phyloP scores from a whole-genome alignment of 2,888 invertebrate genomes.

The Melieria crassipennis region DNA sequence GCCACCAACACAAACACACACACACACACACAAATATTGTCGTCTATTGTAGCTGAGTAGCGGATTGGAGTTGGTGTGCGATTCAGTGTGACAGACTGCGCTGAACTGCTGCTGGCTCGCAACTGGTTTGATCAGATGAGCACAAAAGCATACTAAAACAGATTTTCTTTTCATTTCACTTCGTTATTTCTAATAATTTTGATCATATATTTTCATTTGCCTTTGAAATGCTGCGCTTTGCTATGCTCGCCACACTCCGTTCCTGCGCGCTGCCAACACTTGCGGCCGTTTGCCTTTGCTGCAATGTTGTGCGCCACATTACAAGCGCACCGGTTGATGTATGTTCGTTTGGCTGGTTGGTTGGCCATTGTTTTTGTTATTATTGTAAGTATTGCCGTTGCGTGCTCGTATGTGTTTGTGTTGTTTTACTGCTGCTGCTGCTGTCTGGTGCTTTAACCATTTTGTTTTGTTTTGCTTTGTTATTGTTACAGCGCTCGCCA shows the following conservation, averaged over 20 bases:
- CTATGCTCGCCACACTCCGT: neutral
- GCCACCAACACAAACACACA: neutral
- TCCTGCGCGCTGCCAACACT: neutral
- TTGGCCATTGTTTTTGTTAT: neutral
- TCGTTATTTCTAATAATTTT: conserved; percentile 13
- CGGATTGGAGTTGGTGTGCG: too few species aligned
- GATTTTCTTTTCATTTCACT: conserved; percentile 12
- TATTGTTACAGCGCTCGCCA: too few species aligned
- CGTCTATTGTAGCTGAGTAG: too few species aligned
- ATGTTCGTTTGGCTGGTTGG: neutral
- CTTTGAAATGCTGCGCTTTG: neutral
- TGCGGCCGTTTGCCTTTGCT: neutral
- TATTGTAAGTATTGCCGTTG: neutral
- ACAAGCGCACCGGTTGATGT: neutral
- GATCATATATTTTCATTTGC: conserved; percentile 11
- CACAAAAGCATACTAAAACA: neutral
- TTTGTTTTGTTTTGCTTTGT: too few species aligned
- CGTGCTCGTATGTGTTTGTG: neutral
- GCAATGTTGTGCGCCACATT: too few species aligned
- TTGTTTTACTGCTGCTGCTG: neutral
- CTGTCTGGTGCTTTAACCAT: too few species aligned
- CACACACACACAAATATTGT: too few species aligned
- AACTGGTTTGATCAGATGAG: neutral
- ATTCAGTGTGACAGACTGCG: too few species aligned
- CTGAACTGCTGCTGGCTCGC: too few species aligned